Evolutionary conservation across 2,888 invertebrate genomes (phyloP).

Genomic region (Lapara coniferarum): DNA sequence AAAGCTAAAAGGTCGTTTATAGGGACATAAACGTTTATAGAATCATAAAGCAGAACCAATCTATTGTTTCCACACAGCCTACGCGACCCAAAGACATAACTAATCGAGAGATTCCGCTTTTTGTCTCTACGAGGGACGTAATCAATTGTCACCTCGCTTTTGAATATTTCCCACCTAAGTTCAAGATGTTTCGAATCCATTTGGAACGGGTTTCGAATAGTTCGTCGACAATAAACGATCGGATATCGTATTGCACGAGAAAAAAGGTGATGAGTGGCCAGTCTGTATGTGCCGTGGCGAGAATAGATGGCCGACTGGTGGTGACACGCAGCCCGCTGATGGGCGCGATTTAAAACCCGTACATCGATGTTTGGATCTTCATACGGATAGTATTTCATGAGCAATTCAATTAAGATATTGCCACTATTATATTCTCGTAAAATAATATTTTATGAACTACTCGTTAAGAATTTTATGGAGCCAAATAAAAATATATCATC

Average conservation of each 20-base stretch:
- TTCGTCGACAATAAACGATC: slow-evolving; percentile 71
- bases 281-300: slow-evolving; percentile 65
- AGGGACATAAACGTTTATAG: slow-evolving; percentile 81
- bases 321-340: slow-evolving; percentile 56
- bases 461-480: neutral
- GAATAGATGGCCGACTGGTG: slow-evolving; percentile 62
- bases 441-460: slow-evolving; percentile 26
- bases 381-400: slow-evolving; percentile 60
- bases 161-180: slow-evolving; percentile 73
- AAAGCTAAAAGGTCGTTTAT: slow-evolving; percentile 80
- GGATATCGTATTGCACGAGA: slow-evolving; percentile 78
- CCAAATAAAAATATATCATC: neutral
- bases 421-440: slow-evolving; percentile 33
- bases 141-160: slow-evolving; percentile 80
- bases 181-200: slow-evolving; percentile 68
- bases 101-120: slow-evolving; percentile 79
- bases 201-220: slow-evolving; percentile 75
- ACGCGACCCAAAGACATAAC: slow-evolving; percentile 75
- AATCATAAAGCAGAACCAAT: slow-evolving; percentile 80
- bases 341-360: slow-evolving; percentile 59
- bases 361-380: slow-evolving; percentile 52
- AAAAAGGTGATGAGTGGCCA: slow-evolving; percentile 80
- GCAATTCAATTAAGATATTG: slow-evolving; percentile 58
- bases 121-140: slow-evolving; percentile 72
- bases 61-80: slow-evolving; percentile 78